Evolutionary conservation across 2,888 invertebrate genomes (phyloP), one percentile per base, ranked within the genome.

Genomic region (Tachina fera): DNA sequence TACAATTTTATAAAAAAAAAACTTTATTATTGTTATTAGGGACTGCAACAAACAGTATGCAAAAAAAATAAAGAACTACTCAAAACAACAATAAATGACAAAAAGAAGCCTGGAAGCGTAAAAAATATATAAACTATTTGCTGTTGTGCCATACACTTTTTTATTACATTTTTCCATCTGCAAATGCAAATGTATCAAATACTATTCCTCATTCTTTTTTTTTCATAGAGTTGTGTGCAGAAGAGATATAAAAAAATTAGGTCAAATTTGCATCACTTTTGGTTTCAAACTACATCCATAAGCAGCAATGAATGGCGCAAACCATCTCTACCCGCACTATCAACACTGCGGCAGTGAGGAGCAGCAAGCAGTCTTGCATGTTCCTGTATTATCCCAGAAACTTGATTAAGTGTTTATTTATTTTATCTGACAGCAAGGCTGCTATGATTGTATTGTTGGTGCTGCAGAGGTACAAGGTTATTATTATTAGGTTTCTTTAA

Each of bases 221-320:
- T 75, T 63, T 58, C 71, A 45, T 31, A 58, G 51, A 56, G 31
- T 65, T 65, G 47, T 77, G 49, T 60, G 49, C 56, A 65, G 39
- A 80, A 84, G 76, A 79, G 56, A 81, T 68, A 49, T 22, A 45
- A 60, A 56, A 72, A 83, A 87, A 86, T 86, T 86, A 71, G 87
- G 87, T 87, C 87, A 86, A 87, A 87, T 87, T 87, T 87, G 84
- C 82, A 84, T 80, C 80, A 82, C 84, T 83, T 79, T 83, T 86
- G 71, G 75, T 82, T 78, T 82, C 72, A 65, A 63, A 70, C 60
- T 61, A 67, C 22, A 60, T 77, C 65, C 58, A 58, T 67, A 49
- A 71, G 60, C 60, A n/a, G 58, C 60, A 58, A 67, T 67, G 71
- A 67, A n/a, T 60, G n/a, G 51, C 68, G n/a, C 68, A 74, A 75